Evolutionary conservation across 2,888 invertebrate species (phyloP), one percentile per base, ranked within the genome.

Genomic region (Thyatira batis): DNA sequence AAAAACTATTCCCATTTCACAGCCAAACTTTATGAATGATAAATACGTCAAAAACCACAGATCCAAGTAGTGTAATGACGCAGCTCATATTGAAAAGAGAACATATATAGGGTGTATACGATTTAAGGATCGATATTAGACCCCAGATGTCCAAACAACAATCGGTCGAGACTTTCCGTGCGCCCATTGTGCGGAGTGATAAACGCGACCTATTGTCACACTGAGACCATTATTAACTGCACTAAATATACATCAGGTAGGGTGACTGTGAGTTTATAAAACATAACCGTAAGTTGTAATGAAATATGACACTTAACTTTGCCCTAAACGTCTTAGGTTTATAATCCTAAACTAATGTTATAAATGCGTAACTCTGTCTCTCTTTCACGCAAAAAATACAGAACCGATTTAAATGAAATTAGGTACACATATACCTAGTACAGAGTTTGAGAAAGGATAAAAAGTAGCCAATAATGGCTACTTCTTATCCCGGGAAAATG

Each of bases 121-220:
- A 55, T 68, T 69, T 63, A 69, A 60, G 71, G 73, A 54, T 71
- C 71, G 75, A 76, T 82, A 76, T 80, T 71, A 71, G 76, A 82
- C 83, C 87, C 89, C 90, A 91, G 88, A 92, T 91, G 91, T 89
- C 88, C 80, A 87, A 86, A 89, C 85, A 87, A 84, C 80, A 85
- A 85, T 78, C 74, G 86, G 63, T 67, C 67, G 74, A 77, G 72
- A 78, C 67, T 69, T 62, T 69, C 69, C 68, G 70, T 63, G 66
- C 60, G 61, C 53, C 76, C 71, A 78, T 89, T 90, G 87, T 88
- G 72, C 68, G 50, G 62, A 56, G 67, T 80, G 86, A 85, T 80
- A 83, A 86, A 85, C 85, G 85, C 67, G 65, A 54, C 56, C 88
- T 65, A 85, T 90, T 91, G 89, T 90, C 60, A 64, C 55, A 69